A percentile compares a stretch with the other conserved stretches of the same genome.
Evolutionary conservation across 2,888 invertebrate genomes (phyloP).

Genomic region (Trichogramma dendrolimi): DNA sequence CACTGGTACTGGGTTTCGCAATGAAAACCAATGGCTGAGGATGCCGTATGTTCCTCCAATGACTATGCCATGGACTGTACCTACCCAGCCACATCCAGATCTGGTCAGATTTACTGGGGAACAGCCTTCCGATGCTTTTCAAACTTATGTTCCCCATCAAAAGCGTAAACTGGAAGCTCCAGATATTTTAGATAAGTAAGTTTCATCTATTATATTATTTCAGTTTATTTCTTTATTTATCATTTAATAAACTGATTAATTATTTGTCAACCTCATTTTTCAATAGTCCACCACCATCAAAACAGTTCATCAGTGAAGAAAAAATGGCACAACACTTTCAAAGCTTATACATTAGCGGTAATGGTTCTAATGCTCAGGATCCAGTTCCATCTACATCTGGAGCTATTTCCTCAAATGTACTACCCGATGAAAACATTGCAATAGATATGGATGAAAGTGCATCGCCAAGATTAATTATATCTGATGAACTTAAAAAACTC

Average conservation of each 20-base stretch:
- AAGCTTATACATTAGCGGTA: conserved; percentile 65
- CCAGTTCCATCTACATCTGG: conserved; percentile 36
- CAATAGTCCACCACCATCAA: conserved; percentile 49
- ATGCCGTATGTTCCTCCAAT: conserved; percentile 42
- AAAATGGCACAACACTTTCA: conserved; percentile 78
- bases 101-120: conserved; percentile 45
- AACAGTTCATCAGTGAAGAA: conserved; percentile 78
- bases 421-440: conserved; percentile 32
- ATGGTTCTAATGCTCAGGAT: conserved; percentile 28
- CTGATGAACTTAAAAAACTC: conserved; percentile 68
- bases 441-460: conserved; percentile 31
- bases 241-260: conserved; percentile 6
- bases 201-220: conserved; percentile 4
- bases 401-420: conserved; percentile 31
- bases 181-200: conserved; percentile 23
- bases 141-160: conserved; percentile 33
- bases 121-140: conserved; percentile 28
- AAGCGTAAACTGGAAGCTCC: conserved; percentile 43
- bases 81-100: conserved; percentile 41
- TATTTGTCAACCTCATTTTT: conserved; percentile 1
- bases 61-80: conserved; percentile 46
- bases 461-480: conserved; percentile 56
- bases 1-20: conserved; percentile 36
- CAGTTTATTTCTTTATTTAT: conserved; percentile 8
- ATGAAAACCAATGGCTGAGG: conserved; percentile 40